phyloP scores from a whole-genome alignment of 2,113 vertebrate species.

The Erinaceus europaeus region DNA sequence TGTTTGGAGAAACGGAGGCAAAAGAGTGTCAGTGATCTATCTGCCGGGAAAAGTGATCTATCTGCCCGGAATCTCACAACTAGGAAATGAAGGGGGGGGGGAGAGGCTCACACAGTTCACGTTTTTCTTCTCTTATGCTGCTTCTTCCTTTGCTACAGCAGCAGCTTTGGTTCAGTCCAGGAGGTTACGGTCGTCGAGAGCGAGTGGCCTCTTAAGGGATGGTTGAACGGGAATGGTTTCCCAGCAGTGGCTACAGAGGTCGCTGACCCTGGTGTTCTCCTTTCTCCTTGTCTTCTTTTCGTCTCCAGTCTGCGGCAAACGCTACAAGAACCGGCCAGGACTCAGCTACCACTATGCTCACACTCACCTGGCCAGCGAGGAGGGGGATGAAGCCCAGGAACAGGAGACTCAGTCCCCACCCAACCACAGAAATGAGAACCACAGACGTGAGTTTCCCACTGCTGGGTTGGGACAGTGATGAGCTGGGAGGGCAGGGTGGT shows the following conservation, averaged over 20 bases:
- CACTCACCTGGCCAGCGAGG: slow-evolving; percentile 93
- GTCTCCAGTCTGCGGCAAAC: slow-evolving; percentile 93
- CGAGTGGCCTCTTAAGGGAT: not conserved
- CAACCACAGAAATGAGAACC: slow-evolving; percentile 89
- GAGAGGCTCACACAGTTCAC: not conserved
- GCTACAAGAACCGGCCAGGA: slow-evolving; percentile 97
- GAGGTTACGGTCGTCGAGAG: not conserved
- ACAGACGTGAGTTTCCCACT: slow-evolving; percentile 89
- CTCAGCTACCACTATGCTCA: slow-evolving; percentile 97
- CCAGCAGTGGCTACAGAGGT: not conserved
- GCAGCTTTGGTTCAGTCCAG: not conserved
- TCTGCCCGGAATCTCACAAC: not conserved
- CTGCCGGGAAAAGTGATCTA: too few species aligned
- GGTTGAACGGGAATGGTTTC: not conserved
- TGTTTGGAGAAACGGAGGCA: not conserved
- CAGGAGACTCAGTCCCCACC: slow-evolving; percentile 87
- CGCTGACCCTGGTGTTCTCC: slow-evolving; percentile 58
- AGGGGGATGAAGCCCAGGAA: slow-evolving; percentile 89
- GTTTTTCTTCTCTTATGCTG: not conserved
- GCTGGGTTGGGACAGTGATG: not conserved
- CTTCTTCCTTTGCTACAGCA: not conserved
- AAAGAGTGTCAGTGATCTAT: not conserved
- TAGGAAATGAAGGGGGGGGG: not conserved
- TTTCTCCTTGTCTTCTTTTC: slow-evolving; percentile 51
- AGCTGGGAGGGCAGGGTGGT: not conserved